Percentiles rank a stretch among this genome's conserved stretches.
Conservation (phyloP, 2,797 vertebrate species). For the Arrhamphus sclerolepis region DNA sequence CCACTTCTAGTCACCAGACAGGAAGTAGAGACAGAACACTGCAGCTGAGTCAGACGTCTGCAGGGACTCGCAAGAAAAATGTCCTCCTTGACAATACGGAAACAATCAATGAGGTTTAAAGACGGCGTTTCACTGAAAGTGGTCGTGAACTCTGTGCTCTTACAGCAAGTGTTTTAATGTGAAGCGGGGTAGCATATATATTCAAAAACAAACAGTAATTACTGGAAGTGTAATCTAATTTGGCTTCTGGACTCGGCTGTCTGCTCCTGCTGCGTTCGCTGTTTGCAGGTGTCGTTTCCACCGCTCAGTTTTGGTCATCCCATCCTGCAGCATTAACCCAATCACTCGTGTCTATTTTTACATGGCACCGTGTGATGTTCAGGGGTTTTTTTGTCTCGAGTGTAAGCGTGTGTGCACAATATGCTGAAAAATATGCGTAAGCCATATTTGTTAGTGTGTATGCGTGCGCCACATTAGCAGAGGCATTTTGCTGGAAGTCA, state of each 20-base stretch:
- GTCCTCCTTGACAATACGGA: not conserved
- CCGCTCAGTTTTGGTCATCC: slow-evolving; percentile 3
- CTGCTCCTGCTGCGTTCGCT: not conserved
- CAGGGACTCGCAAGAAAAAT: too few relatives aligned
- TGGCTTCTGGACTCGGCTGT: slow-evolving; percentile 4
- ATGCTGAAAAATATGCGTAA: slow-evolving; percentile 34
- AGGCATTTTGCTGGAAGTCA: slow-evolving; percentile 83
- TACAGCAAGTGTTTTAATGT: too few relatives aligned
- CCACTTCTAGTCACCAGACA: too few relatives aligned
- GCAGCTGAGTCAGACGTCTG: too few relatives aligned
- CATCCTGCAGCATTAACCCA: slow-evolving; percentile 12
- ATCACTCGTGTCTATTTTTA: slow-evolving; percentile 12
- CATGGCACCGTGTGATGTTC: slow-evolving; percentile 12
- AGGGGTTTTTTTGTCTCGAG: slow-evolving; percentile 6
- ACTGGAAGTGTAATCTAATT: slow-evolving; percentile 17
- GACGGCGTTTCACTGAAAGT: not conserved
- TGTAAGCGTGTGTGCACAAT: slow-evolving; percentile 15
- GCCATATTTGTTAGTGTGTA: slow-evolving; percentile 36
- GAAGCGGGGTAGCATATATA: not conserved
- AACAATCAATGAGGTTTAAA: not conserved
- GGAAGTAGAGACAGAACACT: too few relatives aligned
- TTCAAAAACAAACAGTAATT: slow-evolving; percentile 13
- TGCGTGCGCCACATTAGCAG: slow-evolving; percentile 77
- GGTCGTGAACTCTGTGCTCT: slow-evolving; percentile 2
- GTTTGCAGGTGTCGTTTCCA: slow-evolving; percentile 2